These are phyloP conservation scores for Sphaeramia orbicularis DNA, from an alignment of 2,797 vertebrate species.

Conservation along the genomic window DNA sequence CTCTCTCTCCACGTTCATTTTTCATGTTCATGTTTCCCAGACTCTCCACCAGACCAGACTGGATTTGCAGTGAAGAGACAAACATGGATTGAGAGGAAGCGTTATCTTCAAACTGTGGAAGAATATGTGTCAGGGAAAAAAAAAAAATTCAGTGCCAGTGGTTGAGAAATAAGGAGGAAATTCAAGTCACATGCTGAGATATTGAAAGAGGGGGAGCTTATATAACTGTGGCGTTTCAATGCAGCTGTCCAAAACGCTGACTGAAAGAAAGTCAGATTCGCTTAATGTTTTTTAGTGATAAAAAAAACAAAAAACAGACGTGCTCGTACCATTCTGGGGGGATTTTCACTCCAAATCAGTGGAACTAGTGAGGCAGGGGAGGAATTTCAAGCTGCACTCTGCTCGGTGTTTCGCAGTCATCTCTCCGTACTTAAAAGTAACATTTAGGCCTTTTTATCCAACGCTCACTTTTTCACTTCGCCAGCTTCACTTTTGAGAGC, in stretches of 20 bases:
- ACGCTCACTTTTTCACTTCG: slow-evolving; percentile 37
- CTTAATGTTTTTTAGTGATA: slow-evolving; percentile 60
- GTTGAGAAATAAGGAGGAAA: slow-evolving; percentile 41
- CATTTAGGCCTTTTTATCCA: slow-evolving; percentile 36
- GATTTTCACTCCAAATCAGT: slow-evolving; percentile 42
- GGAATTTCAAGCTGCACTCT: slow-evolving; percentile 38
- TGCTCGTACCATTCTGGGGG: slow-evolving; percentile 26
- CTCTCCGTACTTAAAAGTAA: slow-evolving; percentile 7
- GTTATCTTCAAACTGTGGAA: slow-evolving; percentile 22
- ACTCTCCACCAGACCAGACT: slow-evolving; percentile 22
- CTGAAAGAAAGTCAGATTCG: slow-evolving; percentile 58
- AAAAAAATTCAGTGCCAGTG: slow-evolving; percentile 16
- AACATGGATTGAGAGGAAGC: neutral
- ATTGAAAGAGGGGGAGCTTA: slow-evolving; percentile 38
- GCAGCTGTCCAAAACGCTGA: slow-evolving; percentile 63
- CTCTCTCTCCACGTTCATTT: neutral
- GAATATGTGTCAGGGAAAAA: slow-evolving; percentile 27
- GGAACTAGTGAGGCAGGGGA: slow-evolving; percentile 43
- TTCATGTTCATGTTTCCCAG: neutral
- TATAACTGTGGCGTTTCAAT: slow-evolving; percentile 58
- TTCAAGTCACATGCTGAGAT: slow-evolving; percentile 42
- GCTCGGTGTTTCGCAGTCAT: slow-evolving; percentile 9
- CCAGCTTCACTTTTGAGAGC: slow-evolving; percentile 40
- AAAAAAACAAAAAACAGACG: slow-evolving; percentile 41
- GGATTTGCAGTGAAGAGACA: slow-evolving; percentile 21